Percentiles rank a stretch among this genome's conserved stretches.
Evolutionary conservation across 2,888 invertebrate genomes (phyloP).

Genomic region (Hypomecis punctinalis): DNA sequence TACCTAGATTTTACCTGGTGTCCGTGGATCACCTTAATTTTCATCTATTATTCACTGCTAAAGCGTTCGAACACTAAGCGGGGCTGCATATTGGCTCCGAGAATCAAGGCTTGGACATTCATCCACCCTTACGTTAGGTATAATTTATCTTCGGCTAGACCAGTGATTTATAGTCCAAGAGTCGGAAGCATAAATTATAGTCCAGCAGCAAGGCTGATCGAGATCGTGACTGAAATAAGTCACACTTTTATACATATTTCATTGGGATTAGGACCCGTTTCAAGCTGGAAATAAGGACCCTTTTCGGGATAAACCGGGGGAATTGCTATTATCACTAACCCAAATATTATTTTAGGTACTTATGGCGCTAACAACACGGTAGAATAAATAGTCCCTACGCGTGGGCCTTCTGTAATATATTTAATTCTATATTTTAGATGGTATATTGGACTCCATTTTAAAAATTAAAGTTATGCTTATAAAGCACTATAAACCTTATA

Average conservation of each 20-base stretch:
- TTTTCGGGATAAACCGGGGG: conserved; percentile 17
- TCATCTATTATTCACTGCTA: conserved; percentile 5
- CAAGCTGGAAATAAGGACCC: conserved; percentile 20
- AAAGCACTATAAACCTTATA: background rate
- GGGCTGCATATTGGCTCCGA: conserved; percentile 14
- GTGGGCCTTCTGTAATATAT: background rate
- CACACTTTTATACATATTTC: conserved; percentile 31
- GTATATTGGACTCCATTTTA: background rate
- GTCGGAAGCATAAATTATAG: conserved; percentile 39
- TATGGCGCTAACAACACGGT: conserved; percentile 16
- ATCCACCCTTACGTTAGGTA: conserved; percentile 36
- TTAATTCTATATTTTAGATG: background rate
- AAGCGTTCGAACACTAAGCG: conserved; percentile 1
- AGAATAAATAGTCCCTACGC: conserved; percentile 8
- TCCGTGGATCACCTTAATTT: background rate
- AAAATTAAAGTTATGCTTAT: background rate
- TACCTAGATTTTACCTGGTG: too few species aligned
- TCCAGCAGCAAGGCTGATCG: conserved; percentile 26
- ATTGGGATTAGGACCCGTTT: conserved; percentile 26
- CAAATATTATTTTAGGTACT: conserved; percentile 18
- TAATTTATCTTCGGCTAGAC: conserved; percentile 40
- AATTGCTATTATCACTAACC: conserved; percentile 16
- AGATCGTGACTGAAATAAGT: conserved; percentile 35
- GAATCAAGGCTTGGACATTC: conserved; percentile 26
- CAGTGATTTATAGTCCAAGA: conserved; percentile 39